Evolutionary conservation across 64 coral and sea anemone genomes (phyloP), one percentile per base, ranked within the genome.

Genomic region (Actinia equina): DNA sequence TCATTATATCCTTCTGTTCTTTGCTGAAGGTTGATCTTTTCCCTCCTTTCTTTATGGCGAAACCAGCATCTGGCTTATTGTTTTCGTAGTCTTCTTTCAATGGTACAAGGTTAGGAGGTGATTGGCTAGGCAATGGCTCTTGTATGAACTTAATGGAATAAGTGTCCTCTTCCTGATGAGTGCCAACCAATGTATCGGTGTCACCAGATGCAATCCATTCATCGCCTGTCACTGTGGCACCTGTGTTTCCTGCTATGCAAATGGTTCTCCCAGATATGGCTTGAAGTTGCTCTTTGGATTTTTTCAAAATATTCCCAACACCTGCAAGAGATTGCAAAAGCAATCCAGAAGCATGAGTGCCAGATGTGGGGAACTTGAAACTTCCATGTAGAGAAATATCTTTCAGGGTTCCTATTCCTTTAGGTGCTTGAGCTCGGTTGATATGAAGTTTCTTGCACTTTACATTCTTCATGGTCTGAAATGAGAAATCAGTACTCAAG

Each of bases 341-440:
- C 51, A 77, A 18, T 30, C 83, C 89, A 62, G 65, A 16, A 15
- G 14, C 46, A 42, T 27, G 43, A 23, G 30, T 19, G 12, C 89
- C 71, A 57, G 53, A 43, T 2, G 27, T 77, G 18, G 82, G 88
- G 27, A 89, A 89, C 18, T 19, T 54, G 43, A 51, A 89, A n/a
- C 37, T 84, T 12, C 59, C 88, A 71, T 83, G 67, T 12, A 89
- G 62, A 12, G 89, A 90, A 16, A 90, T 90, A 18, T 90, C 82
- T 79, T 90, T 90, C 13, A 90, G 45, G 23, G 89, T 90, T 7
- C 89, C 82, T 6, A 91, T 22, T n/a, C 71, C 71, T 17, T 86
- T 78, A 17, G 89, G 83, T 6, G 89, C 89, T 71, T 91, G 76
- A 5, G 16, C 60, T 16, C 87, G 77, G 43, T 89, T 77, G 17